A percentile compares a stretch with the other conserved stretches of the same genome.
phyloP scores from a whole-genome alignment of 1,140 invertebrate species.

The Caenorhabditis brenneri region DNA sequence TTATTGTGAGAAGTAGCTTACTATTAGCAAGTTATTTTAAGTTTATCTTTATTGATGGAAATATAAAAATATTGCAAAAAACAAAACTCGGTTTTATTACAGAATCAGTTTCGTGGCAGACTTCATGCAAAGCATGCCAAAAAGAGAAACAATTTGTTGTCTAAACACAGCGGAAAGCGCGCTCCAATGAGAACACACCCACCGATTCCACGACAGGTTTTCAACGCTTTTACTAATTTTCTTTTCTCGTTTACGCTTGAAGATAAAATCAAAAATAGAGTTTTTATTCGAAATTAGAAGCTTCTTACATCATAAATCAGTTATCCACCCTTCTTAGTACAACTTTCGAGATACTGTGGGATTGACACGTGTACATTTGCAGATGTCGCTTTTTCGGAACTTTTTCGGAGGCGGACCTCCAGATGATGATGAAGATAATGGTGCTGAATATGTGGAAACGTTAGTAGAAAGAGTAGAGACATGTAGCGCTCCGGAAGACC shows the following conservation, averaged over 20 bases:
- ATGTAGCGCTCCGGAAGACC: constrained; percentile 89
- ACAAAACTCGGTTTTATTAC: neutral
- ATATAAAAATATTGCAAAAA: too few species aligned
- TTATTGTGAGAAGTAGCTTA: too few species aligned
- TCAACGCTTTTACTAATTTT: neutral
- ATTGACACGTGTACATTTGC: constrained; percentile 3
- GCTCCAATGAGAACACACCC: constrained; percentile 25
- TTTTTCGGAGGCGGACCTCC: constrained; percentile 62
- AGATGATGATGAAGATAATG: constrained; percentile 54
- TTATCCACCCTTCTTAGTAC: too few species aligned
- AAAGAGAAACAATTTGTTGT: neutral
- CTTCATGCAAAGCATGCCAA: neutral
- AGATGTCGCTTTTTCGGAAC: constrained; percentile 66
- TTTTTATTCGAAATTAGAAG: neutral
- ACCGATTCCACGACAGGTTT: constrained; percentile 14
- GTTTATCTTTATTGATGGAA: too few species aligned
- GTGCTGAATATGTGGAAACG: constrained; percentile 78
- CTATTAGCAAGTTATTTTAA: too few species aligned
- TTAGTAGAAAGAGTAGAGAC: constrained; percentile 88
- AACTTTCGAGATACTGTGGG: too few species aligned
- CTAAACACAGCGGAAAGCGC: neutral
- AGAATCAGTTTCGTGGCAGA: neutral
- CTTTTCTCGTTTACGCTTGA: neutral
- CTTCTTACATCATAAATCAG: too few species aligned
- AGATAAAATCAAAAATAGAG: neutral